A percentile compares a stretch with the other conserved stretches of the same genome.
These are phyloP conservation scores for Eurosta solidaginis DNA, from an alignment of 1,140 invertebrate genomes.

Conservation along the genomic window DNA sequence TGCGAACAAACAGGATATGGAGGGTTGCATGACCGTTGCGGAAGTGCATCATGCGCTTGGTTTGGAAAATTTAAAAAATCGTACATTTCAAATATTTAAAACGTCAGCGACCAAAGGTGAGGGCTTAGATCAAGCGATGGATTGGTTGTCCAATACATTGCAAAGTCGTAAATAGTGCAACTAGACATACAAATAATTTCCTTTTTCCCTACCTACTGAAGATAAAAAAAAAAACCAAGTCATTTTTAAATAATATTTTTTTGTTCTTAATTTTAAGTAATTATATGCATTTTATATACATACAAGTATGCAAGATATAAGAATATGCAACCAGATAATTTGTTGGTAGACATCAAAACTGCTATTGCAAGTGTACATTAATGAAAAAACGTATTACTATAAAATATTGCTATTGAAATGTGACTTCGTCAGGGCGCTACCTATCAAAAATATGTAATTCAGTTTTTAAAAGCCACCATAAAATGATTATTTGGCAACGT, in stretches of 20 bases:
- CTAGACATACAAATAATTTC: conserved; percentile 20
- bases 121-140: conserved; percentile 98
- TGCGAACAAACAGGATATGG: conserved; percentile 99
- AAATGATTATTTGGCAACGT: background rate
- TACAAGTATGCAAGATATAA: background rate
- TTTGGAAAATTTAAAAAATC: conserved; percentile 90
- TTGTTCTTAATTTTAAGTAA: conserved; percentile 28
- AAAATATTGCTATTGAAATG: background rate
- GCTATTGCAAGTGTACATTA: conserved; percentile 19
- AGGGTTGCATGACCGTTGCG: conserved; percentile 92
- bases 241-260: conserved; percentile 13
- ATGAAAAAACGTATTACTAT: background rate
- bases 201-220: background rate
- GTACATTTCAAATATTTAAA: conserved; percentile 99
- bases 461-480: background rate
- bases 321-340: background rate
- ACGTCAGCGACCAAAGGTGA: conserved; percentile 98
- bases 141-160: conserved; percentile 92
- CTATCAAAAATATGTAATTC: background rate
- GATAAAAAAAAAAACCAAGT: background rate
- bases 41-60: conserved; percentile 97
- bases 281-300: conserved; percentile 25
- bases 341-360: background rate
- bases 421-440: background rate
- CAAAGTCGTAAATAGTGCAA: conserved; percentile 79